Percentiles rank a stretch among this genome's conserved stretches.
Conservation (phyloP, 1,140 invertebrate genomes). For the Camponotus vicinus region DNA sequence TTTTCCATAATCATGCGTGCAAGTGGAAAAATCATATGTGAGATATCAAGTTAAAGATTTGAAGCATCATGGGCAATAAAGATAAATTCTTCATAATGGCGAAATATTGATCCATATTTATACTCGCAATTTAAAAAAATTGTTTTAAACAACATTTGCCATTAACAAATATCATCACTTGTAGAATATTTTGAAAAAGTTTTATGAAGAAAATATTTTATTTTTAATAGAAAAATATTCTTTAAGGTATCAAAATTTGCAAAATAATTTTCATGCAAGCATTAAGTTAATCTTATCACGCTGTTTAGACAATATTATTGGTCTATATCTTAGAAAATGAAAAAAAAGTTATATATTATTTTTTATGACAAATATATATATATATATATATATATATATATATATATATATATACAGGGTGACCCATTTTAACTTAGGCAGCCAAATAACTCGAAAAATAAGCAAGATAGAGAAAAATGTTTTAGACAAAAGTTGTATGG, state of each 20-base stretch:
- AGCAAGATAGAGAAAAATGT: too few relatives aligned
- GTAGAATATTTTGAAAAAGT: not conserved
- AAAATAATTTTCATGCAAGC: not conserved
- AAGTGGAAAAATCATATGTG: conserved; percentile 24
- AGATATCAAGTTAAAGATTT: conserved; percentile 10
- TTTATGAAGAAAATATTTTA: not conserved
- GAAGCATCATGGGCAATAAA: not conserved
- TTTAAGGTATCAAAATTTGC: not conserved
- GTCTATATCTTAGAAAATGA: not conserved
- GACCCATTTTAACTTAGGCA: too few relatives aligned
- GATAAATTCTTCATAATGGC: not conserved
- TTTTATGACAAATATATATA: not conserved
- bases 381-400: too few relatives aligned
- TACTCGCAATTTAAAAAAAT: not conserved
- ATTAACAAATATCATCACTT: not conserved
- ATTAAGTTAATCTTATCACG: not conserved
- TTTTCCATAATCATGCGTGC: conserved; percentile 16
- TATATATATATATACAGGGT: too few relatives aligned
- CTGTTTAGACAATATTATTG: not conserved
- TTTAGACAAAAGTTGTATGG: too few relatives aligned
- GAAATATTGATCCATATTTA: not conserved
- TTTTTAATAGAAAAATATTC: not conserved
- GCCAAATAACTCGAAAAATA: too few relatives aligned
- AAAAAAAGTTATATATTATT: not conserved
- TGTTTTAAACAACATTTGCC: not conserved